A percentile compares a stretch with the other conserved stretches of the same genome.
These are phyloP conservation scores for Alsophila aescularia DNA, from an alignment of 2,888 invertebrate genomes.

Conservation along the genomic window DNA sequence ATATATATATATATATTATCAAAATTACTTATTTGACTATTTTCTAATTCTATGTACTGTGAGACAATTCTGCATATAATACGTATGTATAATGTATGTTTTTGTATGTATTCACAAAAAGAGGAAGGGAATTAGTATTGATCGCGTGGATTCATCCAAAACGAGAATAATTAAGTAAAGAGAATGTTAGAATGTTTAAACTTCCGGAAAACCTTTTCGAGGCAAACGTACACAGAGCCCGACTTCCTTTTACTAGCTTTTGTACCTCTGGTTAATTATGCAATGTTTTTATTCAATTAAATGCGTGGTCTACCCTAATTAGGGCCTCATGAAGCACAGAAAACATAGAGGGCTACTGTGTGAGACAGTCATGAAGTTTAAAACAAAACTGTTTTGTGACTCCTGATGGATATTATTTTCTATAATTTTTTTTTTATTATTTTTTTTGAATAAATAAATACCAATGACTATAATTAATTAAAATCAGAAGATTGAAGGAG, in stretches of 20 bases:
- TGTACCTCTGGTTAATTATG: constrained; percentile 66
- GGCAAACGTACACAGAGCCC: constrained; percentile 18
- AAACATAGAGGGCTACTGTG: constrained; percentile 8
- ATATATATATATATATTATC: too few species aligned
- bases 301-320: constrained; percentile 66
- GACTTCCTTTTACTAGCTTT: constrained; percentile 21
- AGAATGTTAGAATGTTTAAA: constrained; percentile 10
- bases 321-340: constrained; percentile 58
- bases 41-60: too few species aligned
- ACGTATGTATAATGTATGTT: too few species aligned
- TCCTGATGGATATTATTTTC: too few species aligned
- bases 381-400: neutral
- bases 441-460: too few species aligned
- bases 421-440: too few species aligned
- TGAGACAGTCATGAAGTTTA: constrained; percentile 6
- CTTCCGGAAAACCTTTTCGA: constrained; percentile 19
- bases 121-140: too few species aligned
- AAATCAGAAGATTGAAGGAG: too few species aligned
- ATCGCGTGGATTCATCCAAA: neutral
- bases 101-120: too few species aligned
- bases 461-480: too few species aligned
- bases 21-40: too few species aligned
- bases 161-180: neutral
- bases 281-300: constrained; percentile 81
- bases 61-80: too few species aligned